These are phyloP conservation scores for Acanthornis magna DNA, from an alignment of 2,797 vertebrate species.

Conservation along the genomic window DNA sequence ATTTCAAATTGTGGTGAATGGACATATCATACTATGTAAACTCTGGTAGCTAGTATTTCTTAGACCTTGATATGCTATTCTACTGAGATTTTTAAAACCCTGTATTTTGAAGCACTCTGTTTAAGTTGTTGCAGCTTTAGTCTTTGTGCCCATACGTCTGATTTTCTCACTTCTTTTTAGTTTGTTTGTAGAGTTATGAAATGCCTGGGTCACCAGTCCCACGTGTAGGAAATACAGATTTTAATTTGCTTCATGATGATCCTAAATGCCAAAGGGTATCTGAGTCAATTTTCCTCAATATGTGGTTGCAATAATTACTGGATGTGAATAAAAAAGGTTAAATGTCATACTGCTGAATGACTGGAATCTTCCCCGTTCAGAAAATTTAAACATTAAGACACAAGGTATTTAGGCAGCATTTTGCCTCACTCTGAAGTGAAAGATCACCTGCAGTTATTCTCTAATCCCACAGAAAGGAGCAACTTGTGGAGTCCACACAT, in stretches of 20 bases:
- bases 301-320: background rate
- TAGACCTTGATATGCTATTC: background rate
- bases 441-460: background rate
- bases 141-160: background rate
- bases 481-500: background rate
- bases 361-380: background rate
- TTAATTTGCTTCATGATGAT: background rate
- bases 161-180: background rate
- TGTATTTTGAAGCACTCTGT: accelerated
- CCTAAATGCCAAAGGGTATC: background rate
- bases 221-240: background rate
- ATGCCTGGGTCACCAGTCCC: background rate
- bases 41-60: background rate
- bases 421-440: background rate
- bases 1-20: background rate
- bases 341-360: background rate
- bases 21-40: background rate
- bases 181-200: background rate
- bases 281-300: background rate
- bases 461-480: background rate
- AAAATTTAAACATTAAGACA: background rate
- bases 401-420: background rate
- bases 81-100: background rate
- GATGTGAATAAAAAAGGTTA: background rate
- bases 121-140: background rate